Conservation (phyloP, 2,888 invertebrate species). For the Iselma pallidipennis region DNA sequence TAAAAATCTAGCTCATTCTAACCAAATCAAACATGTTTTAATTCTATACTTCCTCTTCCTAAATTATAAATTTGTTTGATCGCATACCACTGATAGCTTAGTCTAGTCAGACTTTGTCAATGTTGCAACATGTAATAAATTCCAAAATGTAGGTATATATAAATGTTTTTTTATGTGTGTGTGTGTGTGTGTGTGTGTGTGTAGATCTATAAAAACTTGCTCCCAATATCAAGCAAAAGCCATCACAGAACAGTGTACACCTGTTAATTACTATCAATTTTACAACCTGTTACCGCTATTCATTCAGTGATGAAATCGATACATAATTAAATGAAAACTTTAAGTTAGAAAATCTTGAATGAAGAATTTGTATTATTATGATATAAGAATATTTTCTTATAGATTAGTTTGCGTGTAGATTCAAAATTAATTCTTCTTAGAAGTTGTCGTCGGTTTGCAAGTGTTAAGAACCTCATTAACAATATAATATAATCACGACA, state of each 20-base stretch:
- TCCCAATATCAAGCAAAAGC: neutral
- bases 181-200: neutral
- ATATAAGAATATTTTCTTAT: too few relatives aligned
- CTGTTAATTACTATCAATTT: neutral
- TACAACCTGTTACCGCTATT: neutral
- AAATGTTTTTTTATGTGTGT: neutral
- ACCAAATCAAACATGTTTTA: neutral
- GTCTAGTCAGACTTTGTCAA: slow-evolving; percentile 14
- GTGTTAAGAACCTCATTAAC: neutral
- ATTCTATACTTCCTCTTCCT: slow-evolving; percentile 26
- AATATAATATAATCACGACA: slow-evolving; percentile 2
- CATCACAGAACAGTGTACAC: neutral
- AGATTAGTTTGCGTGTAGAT: neutral
- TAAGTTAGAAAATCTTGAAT: too few relatives aligned
- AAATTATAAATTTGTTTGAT: slow-evolving; percentile 26
- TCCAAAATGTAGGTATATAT: slow-evolving; percentile 6
- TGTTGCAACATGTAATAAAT: slow-evolving; percentile 21
- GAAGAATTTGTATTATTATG: too few relatives aligned
- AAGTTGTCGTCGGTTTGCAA: neutral
- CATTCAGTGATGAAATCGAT: neutral
- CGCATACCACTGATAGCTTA: slow-evolving; percentile 7
- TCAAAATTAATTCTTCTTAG: neutral
- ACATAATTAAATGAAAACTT: neutral
- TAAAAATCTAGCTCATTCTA: neutral
- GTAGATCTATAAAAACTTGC: neutral